Evolutionary conservation across 2,888 invertebrate genomes (phyloP), one percentile per base, ranked within the genome.

Genomic region (Erebia epiphron): DNA sequence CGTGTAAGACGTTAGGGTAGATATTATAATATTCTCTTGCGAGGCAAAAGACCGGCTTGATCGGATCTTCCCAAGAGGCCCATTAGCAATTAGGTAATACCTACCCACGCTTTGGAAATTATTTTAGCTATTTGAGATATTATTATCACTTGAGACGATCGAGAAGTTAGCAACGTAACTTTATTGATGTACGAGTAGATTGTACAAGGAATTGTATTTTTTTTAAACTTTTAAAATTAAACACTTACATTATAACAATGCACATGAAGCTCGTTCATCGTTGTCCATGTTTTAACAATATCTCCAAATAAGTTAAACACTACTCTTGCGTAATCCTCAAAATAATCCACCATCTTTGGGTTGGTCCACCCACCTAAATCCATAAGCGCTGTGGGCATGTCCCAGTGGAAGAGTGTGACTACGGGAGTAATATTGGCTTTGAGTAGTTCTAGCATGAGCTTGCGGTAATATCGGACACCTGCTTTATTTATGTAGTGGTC

Each of bases 381-480:
- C 94, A 94, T 90, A 2, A 95, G 81, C 5, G 86, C 77, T 67
- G 94, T 91, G 0, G 94, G 94, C 77, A 94, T 78, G 77, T 95
- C 95, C 94, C 94, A 94, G 75, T 96, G 96, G 81, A 95, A 95
- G 18, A 96, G 88, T 0, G 96, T 96, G 0, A 95, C 94, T 82
- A 95, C 90, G 0, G 97, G 96, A 61, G 95, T 94, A 70, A 97
- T 96, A 65, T 94, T 95, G 68, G 94, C 94, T 71, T 89, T 94
- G 35, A 95, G 76, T 21, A 97, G 91, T 77, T 95, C 96, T 81
- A 97, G 92, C 69, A 98, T 96, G 58, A 98, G 82, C 68, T 94
- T 94, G 72, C 96, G 95, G 85, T 98, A 98, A 87, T 97, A 97
- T 65, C 94, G 88, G 1, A 96, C 92, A 26, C 97, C 98, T 5